These are phyloP conservation scores for Siderastrea siderea DNA, from an alignment of 92 coral and sea anemone species.

Conservation along the genomic window DNA sequence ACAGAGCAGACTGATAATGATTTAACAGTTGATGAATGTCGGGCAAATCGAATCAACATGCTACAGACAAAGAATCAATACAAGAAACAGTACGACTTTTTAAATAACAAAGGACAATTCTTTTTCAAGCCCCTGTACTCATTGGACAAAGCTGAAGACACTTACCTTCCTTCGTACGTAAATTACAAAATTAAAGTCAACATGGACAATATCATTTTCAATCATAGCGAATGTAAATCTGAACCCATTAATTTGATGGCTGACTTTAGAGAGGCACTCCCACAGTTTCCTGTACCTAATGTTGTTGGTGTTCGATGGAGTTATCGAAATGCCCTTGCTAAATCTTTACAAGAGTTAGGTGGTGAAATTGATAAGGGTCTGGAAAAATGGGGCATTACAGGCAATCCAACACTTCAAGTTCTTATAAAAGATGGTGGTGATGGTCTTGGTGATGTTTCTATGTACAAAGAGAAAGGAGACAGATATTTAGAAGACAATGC, in stretches of 20 bases:
- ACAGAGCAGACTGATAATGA: conserved; percentile 26
- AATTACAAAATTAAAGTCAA: conserved; percentile 4
- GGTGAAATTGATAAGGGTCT: conserved; percentile 7
- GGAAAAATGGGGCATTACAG: conserved; percentile 6
- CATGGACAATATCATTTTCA: background rate
- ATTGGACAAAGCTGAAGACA: conserved; percentile 18
- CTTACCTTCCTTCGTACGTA: conserved; percentile 47
- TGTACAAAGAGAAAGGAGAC: conserved; percentile 35
- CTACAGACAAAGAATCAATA: conserved; percentile 46
- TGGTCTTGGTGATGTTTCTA: conserved; percentile 36
- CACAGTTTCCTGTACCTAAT: conserved; percentile 29
- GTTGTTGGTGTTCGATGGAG: conserved; percentile 31
- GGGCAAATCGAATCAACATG: conserved; percentile 36
- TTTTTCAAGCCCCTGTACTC: conserved; percentile 7
- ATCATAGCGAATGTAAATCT: background rate
- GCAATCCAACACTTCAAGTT: conserved; percentile 22
- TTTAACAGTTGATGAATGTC: conserved; percentile 49
- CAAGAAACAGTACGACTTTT: conserved; percentile 25
- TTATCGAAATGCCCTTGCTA: conserved; percentile 42
- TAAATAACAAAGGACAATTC: conserved; percentile 6
- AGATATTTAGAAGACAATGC: conserved; percentile 27
- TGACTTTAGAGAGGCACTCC: conserved; percentile 14
- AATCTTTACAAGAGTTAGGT: conserved; percentile 18
- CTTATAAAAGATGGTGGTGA: conserved; percentile 54
- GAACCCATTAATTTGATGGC: conserved; percentile 19